Conservation (phyloP, 2,888 invertebrate species). For the Dicycla oo region DNA sequence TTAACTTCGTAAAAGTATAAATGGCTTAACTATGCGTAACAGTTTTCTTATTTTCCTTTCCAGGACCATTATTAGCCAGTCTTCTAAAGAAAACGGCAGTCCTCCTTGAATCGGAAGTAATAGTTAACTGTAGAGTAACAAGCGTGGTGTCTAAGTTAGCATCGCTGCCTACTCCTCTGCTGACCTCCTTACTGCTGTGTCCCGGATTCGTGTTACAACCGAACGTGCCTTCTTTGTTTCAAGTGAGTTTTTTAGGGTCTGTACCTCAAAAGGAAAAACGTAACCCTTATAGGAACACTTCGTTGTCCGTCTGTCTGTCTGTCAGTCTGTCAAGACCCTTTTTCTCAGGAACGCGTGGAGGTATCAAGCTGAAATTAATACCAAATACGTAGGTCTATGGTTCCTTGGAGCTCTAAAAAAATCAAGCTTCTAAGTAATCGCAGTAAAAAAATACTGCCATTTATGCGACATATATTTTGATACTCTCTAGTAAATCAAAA, state of each 20-base stretch:
- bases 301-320: no score
- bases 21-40: not conserved
- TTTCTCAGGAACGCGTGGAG: no score
- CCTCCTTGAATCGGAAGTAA: slow-evolving; percentile 95
- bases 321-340: no score
- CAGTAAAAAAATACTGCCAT: no score
- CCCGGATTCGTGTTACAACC: slow-evolving; percentile 95
- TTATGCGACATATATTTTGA: no score
- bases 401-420: no score
- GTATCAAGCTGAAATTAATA: no score
- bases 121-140: slow-evolving; percentile 96
- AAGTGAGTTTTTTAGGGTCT: slow-evolving; percentile 90
- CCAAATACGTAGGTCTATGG: no score
- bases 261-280: no score
- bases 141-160: slow-evolving; percentile 96
- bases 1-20: not conserved
- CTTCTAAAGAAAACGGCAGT: slow-evolving; percentile 95
- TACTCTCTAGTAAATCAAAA: no score
- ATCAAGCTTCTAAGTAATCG: no score
- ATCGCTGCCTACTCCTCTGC: slow-evolving; percentile 96
- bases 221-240: slow-evolving; percentile 96
- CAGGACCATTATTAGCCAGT: slow-evolving; percentile 95
- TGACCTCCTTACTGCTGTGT: slow-evolving; percentile 96
- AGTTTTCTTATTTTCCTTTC: slow-evolving; percentile 7
- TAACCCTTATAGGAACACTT: no score